A percentile compares a stretch with the other conserved stretches of the same genome.
Conservation (phyloP, 2,888 invertebrate genomes). For the Torymus tubicola region DNA sequence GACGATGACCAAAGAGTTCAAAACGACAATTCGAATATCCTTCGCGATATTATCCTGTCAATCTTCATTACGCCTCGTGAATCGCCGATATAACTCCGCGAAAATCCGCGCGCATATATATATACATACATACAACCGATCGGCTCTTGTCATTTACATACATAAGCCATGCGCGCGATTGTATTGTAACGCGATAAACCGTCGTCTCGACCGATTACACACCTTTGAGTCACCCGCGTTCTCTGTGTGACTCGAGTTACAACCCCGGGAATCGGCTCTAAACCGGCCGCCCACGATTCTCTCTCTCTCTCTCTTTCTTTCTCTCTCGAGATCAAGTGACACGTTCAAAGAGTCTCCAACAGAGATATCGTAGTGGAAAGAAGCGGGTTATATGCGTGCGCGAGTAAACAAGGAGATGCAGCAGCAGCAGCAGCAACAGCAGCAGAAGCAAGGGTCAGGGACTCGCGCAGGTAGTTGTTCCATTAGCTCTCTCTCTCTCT, state of each 20-base stretch:
- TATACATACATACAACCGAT: too few relatives aligned
- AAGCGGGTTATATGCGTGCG: neutral
- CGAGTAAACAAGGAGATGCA: conserved; percentile 33
- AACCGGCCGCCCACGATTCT: conserved; percentile 3
- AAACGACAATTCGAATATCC: neutral
- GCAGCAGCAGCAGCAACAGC: conserved; percentile 25
- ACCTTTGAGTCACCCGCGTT: too few relatives aligned
- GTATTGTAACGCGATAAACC: too few relatives aligned
- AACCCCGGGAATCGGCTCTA: neutral
- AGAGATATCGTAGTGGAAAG: neutral
- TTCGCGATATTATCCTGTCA: conserved; percentile 18
- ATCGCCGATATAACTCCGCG: too few relatives aligned
- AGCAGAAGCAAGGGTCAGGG: conserved; percentile 54
- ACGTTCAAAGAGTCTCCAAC: too few relatives aligned
- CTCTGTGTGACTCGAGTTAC: neutral
- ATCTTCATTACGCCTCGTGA: conserved; percentile 6
- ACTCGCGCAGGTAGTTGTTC: conserved; percentile 59
- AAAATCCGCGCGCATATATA: too few relatives aligned
- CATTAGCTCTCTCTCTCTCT: conserved; percentile 44
- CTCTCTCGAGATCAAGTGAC: conserved; percentile 40
- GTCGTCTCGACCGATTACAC: too few relatives aligned
- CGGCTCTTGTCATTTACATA: too few relatives aligned
- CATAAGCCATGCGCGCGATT: too few relatives aligned
- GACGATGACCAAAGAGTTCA: neutral
- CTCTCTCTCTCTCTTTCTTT: neutral